Percentiles rank a stretch among this genome's conserved stretches.
phyloP scores from a whole-genome alignment of 2,797 vertebrate genomes.

The Cuniculus paca region DNA sequence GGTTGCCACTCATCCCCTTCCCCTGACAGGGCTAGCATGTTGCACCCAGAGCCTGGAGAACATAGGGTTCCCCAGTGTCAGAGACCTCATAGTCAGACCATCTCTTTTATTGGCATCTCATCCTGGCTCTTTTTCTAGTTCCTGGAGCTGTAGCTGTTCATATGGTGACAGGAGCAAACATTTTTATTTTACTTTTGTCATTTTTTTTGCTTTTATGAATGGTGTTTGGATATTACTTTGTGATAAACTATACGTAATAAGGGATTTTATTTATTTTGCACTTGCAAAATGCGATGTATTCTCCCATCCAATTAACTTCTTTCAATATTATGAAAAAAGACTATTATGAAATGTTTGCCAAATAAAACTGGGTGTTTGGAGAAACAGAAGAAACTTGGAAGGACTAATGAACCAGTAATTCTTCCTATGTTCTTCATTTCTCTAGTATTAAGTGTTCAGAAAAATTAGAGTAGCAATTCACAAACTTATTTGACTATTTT shows the following conservation, averaged over 20 bases:
- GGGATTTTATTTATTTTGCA: conserved; percentile 54
- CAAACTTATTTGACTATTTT: neutral
- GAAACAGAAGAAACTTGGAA: neutral
- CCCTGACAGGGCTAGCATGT: neutral
- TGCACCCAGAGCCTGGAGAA: neutral
- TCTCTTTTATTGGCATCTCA: neutral
- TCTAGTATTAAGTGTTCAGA: neutral
- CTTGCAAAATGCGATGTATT: conserved; percentile 41
- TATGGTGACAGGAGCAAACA: neutral
- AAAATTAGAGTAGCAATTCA: neutral
- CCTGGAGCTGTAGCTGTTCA: neutral
- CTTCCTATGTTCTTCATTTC: neutral
- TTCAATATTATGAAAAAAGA: conserved; percentile 41
- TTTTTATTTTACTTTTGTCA: neutral
- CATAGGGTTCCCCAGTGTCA: neutral
- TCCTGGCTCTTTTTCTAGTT: neutral
- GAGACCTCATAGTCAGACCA: neutral
- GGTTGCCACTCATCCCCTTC: neutral
- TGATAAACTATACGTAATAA: neutral
- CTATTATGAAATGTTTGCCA: neutral
- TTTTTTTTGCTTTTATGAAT: neutral
- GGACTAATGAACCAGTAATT: neutral
- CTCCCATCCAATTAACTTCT: conserved; percentile 38
- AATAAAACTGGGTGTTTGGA: neutral
- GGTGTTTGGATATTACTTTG: neutral